Evolutionary conservation across 2,888 invertebrate genomes (phyloP), one percentile per base, ranked within the genome.

Genomic region (Fissipunctia ypsillon): DNA sequence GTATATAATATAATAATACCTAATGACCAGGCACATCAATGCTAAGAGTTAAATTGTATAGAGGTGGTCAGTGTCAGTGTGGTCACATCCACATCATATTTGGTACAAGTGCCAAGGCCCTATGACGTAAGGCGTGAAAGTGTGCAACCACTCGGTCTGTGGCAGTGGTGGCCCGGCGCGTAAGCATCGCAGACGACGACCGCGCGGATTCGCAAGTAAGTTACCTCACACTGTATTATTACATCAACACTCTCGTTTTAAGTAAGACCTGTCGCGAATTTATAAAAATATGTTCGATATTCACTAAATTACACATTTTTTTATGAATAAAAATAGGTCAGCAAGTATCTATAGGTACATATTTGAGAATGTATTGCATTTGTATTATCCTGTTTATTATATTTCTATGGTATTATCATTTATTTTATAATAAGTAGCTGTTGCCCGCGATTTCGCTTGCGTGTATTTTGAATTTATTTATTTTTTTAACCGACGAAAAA

Each of bases 51-150:
- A 56, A 43, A n/a, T 22, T 28, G 19, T 10, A 64, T 41, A 77
- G 52, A 68, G 41, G 72, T 81, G 64, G 25, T 56, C 81, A 71
- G 65, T 69, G 77, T 76, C 81, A 73, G 60, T 78, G 73, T 76
- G 82, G 69, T 83, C 74, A 81, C 78, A 87, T 86, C 86, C 83
- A 87, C 81, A 80, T 61, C 84, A 86, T 85, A 88, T 87, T 87
- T 81, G 88, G 87, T 87, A 80, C 83, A 79, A 90, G 91, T 91
- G 92, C 92, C 95, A 95, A 95, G 95, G 95, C 91, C 90, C 86
- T 74, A 76, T 95, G 94, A 94, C 91, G 95, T 93, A 96, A 95
- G 80, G 70, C 84, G 95, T 94, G 95, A 96, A 96, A 95, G 95
- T 95, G 87, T 70, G 87, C 85, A 77, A 85, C 81, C 74, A 78